Evolutionary conservation across 2,888 invertebrate genomes (phyloP).

Genomic region (Pandemis heparana): DNA sequence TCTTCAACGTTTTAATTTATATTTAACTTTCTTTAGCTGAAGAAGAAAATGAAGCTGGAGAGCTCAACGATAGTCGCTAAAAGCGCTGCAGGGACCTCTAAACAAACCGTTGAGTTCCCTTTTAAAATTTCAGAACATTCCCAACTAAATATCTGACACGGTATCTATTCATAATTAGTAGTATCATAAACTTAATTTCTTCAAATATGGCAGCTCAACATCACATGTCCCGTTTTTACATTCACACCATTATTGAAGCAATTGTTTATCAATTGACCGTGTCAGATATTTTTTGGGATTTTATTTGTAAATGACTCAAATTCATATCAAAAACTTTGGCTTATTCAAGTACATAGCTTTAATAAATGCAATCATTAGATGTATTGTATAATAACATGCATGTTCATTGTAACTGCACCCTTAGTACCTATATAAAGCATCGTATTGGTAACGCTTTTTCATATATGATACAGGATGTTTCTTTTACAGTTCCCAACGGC

Average conservation of each 20-base stretch:
- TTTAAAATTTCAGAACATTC: conserved; percentile 41
- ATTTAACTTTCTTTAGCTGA: conserved; percentile 68
- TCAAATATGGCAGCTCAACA: neutral
- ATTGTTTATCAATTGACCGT: neutral
- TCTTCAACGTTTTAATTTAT: conserved; percentile 17
- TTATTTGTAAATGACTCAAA: neutral
- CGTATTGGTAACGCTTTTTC: neutral
- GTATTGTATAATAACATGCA: conserved; percentile 7
- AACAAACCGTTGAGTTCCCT: conserved; percentile 77
- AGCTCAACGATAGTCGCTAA: conserved; percentile 58
- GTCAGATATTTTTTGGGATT: neutral
- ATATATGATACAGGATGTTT: conserved; percentile 29
- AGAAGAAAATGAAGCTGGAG: conserved; percentile 77
- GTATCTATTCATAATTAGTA: neutral
- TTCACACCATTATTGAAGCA: neutral
- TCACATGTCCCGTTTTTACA: neutral
- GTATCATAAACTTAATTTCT: neutral
- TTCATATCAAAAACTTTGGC: conserved; percentile 1
- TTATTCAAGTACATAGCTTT: conserved; percentile 30
- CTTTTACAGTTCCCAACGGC: conserved; percentile 70
- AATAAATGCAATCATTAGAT: conserved; percentile 7
- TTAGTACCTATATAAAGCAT: neutral
- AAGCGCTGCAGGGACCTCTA: conserved; percentile 67
- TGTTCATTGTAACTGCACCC: conserved; percentile 36
- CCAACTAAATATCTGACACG: conserved; percentile 15